Percentiles rank a stretch among this genome's conserved stretches.
Evolutionary conservation across 1,140 invertebrate species (phyloP).

Genomic region (Drosophila repletoides): DNA sequence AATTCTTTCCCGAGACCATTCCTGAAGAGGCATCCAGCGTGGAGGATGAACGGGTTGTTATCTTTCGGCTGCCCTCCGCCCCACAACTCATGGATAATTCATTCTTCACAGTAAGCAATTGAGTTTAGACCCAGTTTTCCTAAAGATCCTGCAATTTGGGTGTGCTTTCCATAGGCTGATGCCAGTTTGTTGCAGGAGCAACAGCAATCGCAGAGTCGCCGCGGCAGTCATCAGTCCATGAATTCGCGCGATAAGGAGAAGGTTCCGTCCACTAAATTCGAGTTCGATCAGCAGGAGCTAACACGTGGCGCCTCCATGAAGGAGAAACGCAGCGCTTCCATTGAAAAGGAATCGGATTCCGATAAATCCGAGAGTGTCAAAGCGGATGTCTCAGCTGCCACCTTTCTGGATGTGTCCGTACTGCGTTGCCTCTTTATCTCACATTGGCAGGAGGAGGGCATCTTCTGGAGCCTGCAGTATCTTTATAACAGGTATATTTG

Average conservation of each 20-base stretch:
- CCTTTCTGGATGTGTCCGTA: constrained; percentile 97
- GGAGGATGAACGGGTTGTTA: constrained; percentile 94
- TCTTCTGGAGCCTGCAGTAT: constrained; percentile 98
- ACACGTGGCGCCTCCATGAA: constrained; percentile 81
- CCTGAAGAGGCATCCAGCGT: constrained; percentile 95
- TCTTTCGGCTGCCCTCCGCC: constrained; percentile 78
- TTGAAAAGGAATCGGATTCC: constrained; percentile 84
- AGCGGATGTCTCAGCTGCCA: constrained; percentile 91
- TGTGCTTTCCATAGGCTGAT: constrained; percentile 81
- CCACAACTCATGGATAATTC: constrained; percentile 81
- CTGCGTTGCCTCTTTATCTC: constrained; percentile 97
- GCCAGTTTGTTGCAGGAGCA: constrained; percentile 84
- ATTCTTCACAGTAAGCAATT: constrained; percentile 85
- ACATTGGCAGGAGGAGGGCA: constrained; percentile 98
- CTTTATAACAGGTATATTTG: constrained; percentile 93
- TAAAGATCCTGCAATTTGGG: background rate
- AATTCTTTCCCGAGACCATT: constrained; percentile 95
- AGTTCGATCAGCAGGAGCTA: constrained; percentile 80
- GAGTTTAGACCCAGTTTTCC: too few species aligned
- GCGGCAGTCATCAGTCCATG: constrained; percentile 77
- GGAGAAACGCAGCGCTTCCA: constrained; percentile 84
- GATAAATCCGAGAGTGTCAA: constrained; percentile 72
- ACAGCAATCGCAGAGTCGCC: constrained; percentile 82
- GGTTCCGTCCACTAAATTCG: constrained; percentile 73
- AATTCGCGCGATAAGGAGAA: constrained; percentile 77